Conservation (phyloP, 2,113 vertebrate genomes). For the Callorhinus ursinus region DNA sequence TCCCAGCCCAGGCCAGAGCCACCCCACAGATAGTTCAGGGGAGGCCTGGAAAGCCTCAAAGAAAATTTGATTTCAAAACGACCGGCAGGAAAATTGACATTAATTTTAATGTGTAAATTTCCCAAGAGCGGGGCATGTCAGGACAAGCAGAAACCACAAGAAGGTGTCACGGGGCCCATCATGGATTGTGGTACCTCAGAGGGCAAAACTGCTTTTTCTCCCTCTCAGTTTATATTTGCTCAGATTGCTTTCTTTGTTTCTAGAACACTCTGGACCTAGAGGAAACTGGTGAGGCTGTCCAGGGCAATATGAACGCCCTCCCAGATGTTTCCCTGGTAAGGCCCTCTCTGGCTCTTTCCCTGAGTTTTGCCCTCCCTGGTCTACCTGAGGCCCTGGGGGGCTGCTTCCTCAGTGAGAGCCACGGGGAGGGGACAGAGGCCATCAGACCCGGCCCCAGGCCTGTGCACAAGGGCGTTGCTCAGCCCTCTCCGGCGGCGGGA, state of each 20-base stretch:
- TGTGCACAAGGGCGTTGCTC: fast-evolving
- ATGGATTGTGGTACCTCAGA: not conserved
- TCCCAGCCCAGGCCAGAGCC: not conserved
- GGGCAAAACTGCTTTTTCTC: not conserved
- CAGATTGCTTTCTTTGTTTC: constrained; percentile 14
- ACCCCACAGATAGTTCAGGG: not conserved
- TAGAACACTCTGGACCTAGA: constrained; percentile 93
- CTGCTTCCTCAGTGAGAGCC: not conserved
- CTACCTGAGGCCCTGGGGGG: not conserved
- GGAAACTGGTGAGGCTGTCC: constrained; percentile 86
- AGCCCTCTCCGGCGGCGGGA: fast-evolving
- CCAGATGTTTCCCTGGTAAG: constrained; percentile 97
- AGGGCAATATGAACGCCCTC: constrained; percentile 88
- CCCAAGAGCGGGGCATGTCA: fast-evolving
- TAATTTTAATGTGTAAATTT: not conserved
- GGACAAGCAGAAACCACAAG: fast-evolving
- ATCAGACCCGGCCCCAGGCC: too few species aligned
- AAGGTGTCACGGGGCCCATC: fast-evolving
- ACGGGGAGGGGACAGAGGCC: not conserved
- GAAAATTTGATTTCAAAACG: not conserved
- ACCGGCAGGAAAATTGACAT: not conserved
- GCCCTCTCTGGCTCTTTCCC: not conserved
- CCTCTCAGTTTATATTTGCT: not conserved
- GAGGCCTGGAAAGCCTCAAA: not conserved
- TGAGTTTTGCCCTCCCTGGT: not conserved